phyloP scores from a whole-genome alignment of 2,797 vertebrate species.

The Octomys mimax region DNA sequence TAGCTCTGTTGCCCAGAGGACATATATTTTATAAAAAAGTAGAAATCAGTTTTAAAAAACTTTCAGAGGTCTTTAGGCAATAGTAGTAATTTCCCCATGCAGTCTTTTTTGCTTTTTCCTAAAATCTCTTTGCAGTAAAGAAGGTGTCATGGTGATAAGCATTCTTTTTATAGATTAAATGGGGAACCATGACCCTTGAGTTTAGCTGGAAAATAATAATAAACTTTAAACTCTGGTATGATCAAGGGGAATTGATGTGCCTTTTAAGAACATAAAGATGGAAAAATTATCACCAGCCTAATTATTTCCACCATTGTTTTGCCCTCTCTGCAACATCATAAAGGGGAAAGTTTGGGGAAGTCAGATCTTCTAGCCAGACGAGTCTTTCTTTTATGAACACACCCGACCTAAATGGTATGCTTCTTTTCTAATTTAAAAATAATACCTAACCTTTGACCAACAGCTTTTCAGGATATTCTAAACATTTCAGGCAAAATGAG shows the following conservation, averaged over 20 bases:
- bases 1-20: constrained; percentile 43
- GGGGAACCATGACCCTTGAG: constrained; percentile 50
- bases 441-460: constrained; percentile 67
- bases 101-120: constrained; percentile 22
- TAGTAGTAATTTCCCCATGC: constrained; percentile 56
- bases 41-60: constrained; percentile 50
- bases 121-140: constrained; percentile 64
- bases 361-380: constrained; percentile 30
- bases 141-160: constrained; percentile 54
- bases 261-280: constrained; percentile 56
- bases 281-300: not conserved
- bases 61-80: constrained; percentile 23
- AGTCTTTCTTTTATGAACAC: not conserved
- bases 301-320: constrained; percentile 32
- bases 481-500: constrained; percentile 65
- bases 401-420: not conserved
- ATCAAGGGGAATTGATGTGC: constrained; percentile 46
- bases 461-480: constrained; percentile 70
- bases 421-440: constrained; percentile 64
- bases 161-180: constrained; percentile 65
- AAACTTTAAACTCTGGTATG: constrained; percentile 34
- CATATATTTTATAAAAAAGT: constrained; percentile 49
- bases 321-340: not conserved
- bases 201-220: constrained; percentile 71
- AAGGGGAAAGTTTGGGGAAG: not conserved